phyloP scores from a whole-genome alignment of 2,797 vertebrate species.

The Chanos chanos region DNA sequence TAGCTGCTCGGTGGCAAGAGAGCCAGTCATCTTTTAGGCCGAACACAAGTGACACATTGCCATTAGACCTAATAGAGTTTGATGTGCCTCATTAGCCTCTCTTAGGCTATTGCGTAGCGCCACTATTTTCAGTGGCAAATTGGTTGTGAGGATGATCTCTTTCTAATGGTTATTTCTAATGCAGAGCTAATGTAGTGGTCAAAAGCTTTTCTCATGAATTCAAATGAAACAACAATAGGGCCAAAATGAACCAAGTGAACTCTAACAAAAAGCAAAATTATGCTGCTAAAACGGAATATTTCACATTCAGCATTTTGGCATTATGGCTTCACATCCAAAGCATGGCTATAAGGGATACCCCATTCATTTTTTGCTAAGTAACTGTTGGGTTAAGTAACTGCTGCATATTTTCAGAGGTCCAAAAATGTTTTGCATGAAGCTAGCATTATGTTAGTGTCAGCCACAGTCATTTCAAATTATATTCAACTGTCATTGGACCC shows the following conservation, averaged over 20 bases:
- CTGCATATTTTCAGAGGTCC: too few species aligned
- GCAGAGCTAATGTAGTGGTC: slow-evolving; percentile 72
- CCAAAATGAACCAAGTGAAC: background rate
- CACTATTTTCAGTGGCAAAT: slow-evolving; percentile 69
- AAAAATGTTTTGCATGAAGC: too few species aligned
- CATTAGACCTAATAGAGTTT: slow-evolving; percentile 65
- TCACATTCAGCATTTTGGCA: too few species aligned
- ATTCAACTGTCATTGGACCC: too few species aligned
- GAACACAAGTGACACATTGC: slow-evolving; percentile 56
- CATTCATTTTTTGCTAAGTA: too few species aligned
- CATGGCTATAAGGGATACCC: too few species aligned
- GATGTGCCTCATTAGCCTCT: slow-evolving; percentile 66
- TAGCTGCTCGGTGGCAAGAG: slow-evolving; percentile 34
- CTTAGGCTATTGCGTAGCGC: slow-evolving; percentile 53
- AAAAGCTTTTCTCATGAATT: slow-evolving; percentile 59
- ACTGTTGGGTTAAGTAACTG: too few species aligned
- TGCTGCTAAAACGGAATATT: background rate
- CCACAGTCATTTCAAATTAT: too few species aligned
- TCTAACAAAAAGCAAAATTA: background rate
- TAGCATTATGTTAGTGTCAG: too few species aligned
- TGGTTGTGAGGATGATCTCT: slow-evolving; percentile 67
- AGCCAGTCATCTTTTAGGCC: slow-evolving; percentile 22
- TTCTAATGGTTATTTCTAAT: slow-evolving; percentile 72
- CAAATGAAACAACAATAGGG: slow-evolving; percentile 15
- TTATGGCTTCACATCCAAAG: too few species aligned